A percentile compares a stretch with the other conserved stretches of the same genome.
Evolutionary conservation across 1,140 invertebrate species (phyloP).

Genomic region (Druon quercuslanigerum): DNA sequence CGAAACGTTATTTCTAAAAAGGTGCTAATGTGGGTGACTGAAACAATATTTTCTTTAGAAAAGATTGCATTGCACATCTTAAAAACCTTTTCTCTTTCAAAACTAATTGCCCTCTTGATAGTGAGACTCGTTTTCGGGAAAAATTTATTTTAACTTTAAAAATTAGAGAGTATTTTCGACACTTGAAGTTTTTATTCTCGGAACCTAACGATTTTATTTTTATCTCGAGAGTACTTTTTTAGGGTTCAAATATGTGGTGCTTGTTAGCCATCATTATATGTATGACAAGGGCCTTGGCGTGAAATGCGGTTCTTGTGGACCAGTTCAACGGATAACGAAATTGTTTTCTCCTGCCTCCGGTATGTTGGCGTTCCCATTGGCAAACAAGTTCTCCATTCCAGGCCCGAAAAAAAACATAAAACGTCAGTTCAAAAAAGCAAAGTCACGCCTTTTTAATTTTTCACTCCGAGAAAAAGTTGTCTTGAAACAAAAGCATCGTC

Average conservation of each 20-base stretch:
- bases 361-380: constrained; percentile 5
- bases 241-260: neutral
- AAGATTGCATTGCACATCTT: too few relatives aligned
- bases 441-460: neutral
- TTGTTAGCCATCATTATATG: neutral
- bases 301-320: constrained; percentile 6
- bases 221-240: neutral
- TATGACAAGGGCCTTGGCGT: constrained; percentile 1
- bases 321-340: constrained; percentile 9
- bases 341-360: neutral
- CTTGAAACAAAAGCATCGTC: too few relatives aligned
- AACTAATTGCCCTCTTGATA: too few relatives aligned
- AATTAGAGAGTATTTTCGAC: too few relatives aligned
- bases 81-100: too few relatives aligned
- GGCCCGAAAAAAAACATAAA: neutral
- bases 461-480: neutral
- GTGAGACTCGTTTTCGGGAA: too few relatives aligned
- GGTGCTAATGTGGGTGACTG: too few relatives aligned
- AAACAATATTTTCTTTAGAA: too few relatives aligned
- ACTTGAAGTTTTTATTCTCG: neutral
- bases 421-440: neutral
- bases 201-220: neutral
- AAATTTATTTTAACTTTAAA: too few relatives aligned
- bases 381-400: constrained; percentile 5
- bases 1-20: too few relatives aligned